Percentiles rank a stretch among this genome's conserved stretches.
Conservation (phyloP, 2,888 invertebrate genomes). For the Scaptomyza reducta region DNA sequence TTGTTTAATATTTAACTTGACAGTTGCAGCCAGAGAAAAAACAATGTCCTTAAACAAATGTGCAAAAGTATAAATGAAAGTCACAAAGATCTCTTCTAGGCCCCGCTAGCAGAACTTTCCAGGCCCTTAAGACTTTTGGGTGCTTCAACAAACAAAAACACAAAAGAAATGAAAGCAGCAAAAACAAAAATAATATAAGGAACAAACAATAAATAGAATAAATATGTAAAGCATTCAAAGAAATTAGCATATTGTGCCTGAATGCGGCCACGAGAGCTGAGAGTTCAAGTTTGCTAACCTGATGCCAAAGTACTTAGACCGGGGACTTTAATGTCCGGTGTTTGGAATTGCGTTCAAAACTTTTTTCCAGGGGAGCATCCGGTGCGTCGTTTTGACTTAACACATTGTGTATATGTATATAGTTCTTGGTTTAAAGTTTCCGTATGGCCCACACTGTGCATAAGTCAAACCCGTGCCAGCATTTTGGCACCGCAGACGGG, state of each 20-base stretch:
- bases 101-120: slow-evolving; percentile 35
- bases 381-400: slow-evolving; percentile 58
- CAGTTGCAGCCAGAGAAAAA: slow-evolving; percentile 25
- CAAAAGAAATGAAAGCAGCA: slow-evolving; percentile 7
- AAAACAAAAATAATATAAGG: slow-evolving; percentile 37
- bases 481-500: slow-evolving; percentile 27
- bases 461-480: slow-evolving; percentile 77
- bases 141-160: slow-evolving; percentile 35
- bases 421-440: slow-evolving; percentile 63
- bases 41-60: slow-evolving; percentile 16
- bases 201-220: slow-evolving; percentile 75
- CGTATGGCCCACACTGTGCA: slow-evolving; percentile 51
- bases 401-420: background rate
- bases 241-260: slow-evolving; percentile 72
- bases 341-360: slow-evolving; percentile 52
- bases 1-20: slow-evolving; percentile 42
- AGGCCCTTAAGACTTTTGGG: slow-evolving; percentile 66
- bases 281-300: slow-evolving; percentile 45
- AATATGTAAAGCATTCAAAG: slow-evolving; percentile 67
- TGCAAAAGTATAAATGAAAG: slow-evolving; percentile 69
- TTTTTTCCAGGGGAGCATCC: slow-evolving; percentile 40
- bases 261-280: background rate
- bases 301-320: slow-evolving; percentile 61
- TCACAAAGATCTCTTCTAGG: slow-evolving; percentile 45
- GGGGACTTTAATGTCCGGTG: slow-evolving; percentile 68